Base-by-base conservation (phyloP, 2,113 vertebrate species). In the Aptenodytes patagonicus region DNA sequence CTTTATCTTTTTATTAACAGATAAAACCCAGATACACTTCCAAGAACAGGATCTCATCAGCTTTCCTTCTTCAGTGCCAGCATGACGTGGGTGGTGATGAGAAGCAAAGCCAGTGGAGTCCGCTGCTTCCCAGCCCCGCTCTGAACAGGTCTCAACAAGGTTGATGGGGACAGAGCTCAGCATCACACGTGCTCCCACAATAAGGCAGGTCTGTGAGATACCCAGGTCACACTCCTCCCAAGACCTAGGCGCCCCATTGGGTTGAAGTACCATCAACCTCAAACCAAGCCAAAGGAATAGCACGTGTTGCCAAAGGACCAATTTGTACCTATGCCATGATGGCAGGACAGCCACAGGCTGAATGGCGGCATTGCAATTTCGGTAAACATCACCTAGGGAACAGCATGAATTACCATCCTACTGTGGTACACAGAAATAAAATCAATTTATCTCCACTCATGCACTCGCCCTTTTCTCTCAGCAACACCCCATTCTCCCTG, bases 311-410 rank as follows among this genome's bases (percentile, higher is more conserved):
- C 26, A 68, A 42, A 47, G 40, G 29, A 49, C n/a, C 18, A 15
- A 1, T 28, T 9, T 62, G 31, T 17, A 36, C 31, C 60, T 18
- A 7, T 16, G 7, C 49, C 51, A 55, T 0, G 0, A 21, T 3
- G 21, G 54, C 36, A 68, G 42, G 54, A 42, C 20, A 69, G 46
- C 7, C 68, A n/a, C 0, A 0, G 52, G n/a, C 36, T 51, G 61
- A 77, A 44, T 0, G 2, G 36, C 22, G 38, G 47, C 65, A 26
- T 2, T 62, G 26, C 36, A 22, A 17, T 46, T 47, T 32, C 52
- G 82, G 81, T 3, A 38, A 36, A 46, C 14, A 52, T 17, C 42
- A 81, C 15, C 17, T 19, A 57, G 22, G 34, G 17, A 90, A 58
- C 54, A 40, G 54, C 32, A 34, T 9, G 4, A 85, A 51, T 70